These are phyloP conservation scores for Vollenhovia emeryi DNA, from an alignment of 1,140 invertebrate species.

Conservation along the genomic window DNA sequence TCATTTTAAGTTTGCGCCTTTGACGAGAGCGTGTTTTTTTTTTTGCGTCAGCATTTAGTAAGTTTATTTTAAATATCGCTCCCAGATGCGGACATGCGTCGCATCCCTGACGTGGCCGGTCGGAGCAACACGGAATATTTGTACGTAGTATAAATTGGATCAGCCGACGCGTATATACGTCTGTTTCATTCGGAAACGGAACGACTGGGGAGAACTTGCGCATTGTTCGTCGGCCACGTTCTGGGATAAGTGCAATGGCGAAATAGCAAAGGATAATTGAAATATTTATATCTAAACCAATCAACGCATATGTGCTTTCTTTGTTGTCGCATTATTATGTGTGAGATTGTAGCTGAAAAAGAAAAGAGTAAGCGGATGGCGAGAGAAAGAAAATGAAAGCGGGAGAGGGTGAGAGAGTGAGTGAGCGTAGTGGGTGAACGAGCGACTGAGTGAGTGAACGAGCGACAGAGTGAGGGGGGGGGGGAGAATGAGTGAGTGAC, in stretches of 20 bases:
- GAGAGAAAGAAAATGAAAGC: slow-evolving; percentile 14
- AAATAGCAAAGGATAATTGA: slow-evolving; percentile 27
- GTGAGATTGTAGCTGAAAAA: slow-evolving; percentile 33
- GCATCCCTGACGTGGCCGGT: slow-evolving; percentile 23
- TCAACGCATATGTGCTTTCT: slow-evolving; percentile 61
- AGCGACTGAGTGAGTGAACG: neutral
- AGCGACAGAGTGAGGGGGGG: too few species aligned
- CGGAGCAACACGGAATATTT: slow-evolving; percentile 12
- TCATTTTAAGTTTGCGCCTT: slow-evolving; percentile 53
- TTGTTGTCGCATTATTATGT: slow-evolving; percentile 47
- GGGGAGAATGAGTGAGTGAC: slow-evolving; percentile 6
- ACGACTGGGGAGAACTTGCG: neutral
- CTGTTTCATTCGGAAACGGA: neutral
- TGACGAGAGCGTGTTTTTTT: slow-evolving; percentile 20
- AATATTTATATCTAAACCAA: slow-evolving; percentile 53
- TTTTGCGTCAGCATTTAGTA: slow-evolving; percentile 1
- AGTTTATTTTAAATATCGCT: slow-evolving; percentile 46
- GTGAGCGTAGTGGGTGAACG: neutral
- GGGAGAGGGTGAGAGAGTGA: neutral
- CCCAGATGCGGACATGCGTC: neutral
- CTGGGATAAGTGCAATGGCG: slow-evolving; percentile 41
- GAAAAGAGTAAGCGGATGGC: neutral
- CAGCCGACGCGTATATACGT: slow-evolving; percentile 2
- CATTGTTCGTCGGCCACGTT: slow-evolving; percentile 27
- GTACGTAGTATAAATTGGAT: slow-evolving; percentile 21